Conservation (phyloP, 2,113 vertebrate genomes). For the Ptilonorhynchus violaceus region DNA sequence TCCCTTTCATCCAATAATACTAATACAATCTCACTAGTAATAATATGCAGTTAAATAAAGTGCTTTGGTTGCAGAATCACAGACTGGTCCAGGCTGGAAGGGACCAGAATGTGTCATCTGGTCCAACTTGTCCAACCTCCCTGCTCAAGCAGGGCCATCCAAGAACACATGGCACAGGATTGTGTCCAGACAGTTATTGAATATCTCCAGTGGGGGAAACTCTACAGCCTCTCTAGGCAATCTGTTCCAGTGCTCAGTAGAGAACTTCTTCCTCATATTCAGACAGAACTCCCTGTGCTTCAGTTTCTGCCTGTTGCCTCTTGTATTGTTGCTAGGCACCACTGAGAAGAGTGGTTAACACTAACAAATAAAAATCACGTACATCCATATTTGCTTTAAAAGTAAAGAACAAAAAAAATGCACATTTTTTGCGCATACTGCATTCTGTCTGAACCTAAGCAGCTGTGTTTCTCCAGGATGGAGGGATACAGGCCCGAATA, state of each 20-base stretch:
- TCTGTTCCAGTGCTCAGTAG: background rate
- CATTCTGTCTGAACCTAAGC: background rate
- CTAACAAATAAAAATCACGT: background rate
- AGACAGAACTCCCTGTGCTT: background rate
- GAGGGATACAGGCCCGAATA: background rate
- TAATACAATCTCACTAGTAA: background rate
- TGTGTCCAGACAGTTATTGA: fast-evolving
- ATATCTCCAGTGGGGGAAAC: background rate
- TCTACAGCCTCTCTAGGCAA: background rate
- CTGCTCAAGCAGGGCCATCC: background rate
- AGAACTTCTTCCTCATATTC: background rate
- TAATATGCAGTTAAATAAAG: background rate
- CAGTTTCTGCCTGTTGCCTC: background rate
- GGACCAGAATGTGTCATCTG: background rate
- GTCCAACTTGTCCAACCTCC: too few species aligned
- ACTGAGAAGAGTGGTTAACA: background rate
- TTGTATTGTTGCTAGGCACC: background rate
- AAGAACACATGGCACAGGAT: background rate
- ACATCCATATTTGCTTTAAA: background rate
- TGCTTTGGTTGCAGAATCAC: background rate
- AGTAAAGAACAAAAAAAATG: background rate
- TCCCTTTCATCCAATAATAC: background rate
- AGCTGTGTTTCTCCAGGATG: background rate
- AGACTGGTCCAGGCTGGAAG: background rate
- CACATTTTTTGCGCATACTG: background rate